phyloP scores from a whole-genome alignment of 2,113 vertebrate species.

The Caretta caretta region DNA sequence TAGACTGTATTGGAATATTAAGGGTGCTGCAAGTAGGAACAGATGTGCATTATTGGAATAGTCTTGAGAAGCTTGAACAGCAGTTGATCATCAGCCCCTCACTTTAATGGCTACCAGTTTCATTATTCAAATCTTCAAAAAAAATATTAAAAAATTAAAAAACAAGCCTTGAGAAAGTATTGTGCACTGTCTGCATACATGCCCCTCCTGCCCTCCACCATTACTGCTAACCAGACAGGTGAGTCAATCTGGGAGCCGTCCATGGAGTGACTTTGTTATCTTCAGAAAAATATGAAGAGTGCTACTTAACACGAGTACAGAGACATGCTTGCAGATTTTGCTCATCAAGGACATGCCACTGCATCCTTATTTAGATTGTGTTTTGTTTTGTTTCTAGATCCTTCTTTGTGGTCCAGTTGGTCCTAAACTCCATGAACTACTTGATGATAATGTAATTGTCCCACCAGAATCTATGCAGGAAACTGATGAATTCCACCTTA shows the following conservation, averaged over 20 bases:
- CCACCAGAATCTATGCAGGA: conserved; percentile 94
- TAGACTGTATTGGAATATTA: background rate
- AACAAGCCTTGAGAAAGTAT: background rate
- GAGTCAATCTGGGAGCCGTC: background rate
- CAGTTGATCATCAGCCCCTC: background rate
- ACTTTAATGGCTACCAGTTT: background rate
- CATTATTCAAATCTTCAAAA: background rate
- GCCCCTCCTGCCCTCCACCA: background rate
- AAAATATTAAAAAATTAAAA: background rate
- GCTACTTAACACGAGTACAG: background rate
- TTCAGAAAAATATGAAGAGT: background rate
- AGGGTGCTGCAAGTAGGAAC: background rate
- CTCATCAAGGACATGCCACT: background rate
- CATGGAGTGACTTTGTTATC: background rate
- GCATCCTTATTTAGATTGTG: background rate
- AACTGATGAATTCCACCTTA: conserved; percentile 95
- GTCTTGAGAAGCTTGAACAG: background rate
- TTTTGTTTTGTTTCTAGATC: conserved; percentile 80
- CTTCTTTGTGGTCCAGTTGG: conserved; percentile 95
- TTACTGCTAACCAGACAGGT: background rate
- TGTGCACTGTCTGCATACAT: background rate
- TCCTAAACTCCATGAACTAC: conserved; percentile 94
- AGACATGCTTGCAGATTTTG: background rate
- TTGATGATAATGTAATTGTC: conserved; percentile 92
- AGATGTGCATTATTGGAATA: background rate